These are phyloP conservation scores for Scaptomyza reducta DNA, from an alignment of 2,888 invertebrate genomes.

Conservation along the genomic window DNA sequence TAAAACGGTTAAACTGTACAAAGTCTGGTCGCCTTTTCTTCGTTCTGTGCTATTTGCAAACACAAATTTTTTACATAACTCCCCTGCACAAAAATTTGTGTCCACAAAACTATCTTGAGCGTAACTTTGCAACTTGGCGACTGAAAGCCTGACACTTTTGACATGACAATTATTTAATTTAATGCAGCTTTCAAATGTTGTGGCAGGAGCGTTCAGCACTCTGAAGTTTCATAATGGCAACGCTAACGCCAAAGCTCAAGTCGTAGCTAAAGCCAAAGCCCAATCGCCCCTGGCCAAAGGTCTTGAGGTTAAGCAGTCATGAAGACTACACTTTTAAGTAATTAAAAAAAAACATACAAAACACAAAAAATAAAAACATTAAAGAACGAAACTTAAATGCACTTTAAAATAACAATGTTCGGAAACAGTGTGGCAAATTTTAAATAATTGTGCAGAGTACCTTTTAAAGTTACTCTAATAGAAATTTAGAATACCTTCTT, in stretches of 20 bases:
- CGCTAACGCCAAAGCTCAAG: conserved; percentile 23
- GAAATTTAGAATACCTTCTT: too few relatives aligned
- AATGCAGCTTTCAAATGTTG: conserved; percentile 50
- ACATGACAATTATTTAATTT: conserved; percentile 75
- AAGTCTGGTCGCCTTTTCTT: conserved; percentile 14
- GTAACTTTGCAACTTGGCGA: conserved; percentile 40
- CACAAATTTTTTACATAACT: conserved; percentile 57
- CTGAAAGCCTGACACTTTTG: conserved; percentile 45
- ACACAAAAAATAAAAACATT: neutral
- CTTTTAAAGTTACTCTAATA: too few relatives aligned
- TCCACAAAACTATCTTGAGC: conserved; percentile 63
- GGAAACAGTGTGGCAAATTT: neutral
- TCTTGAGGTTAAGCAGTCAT: conserved; percentile 72
- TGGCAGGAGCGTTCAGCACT: conserved; percentile 26
- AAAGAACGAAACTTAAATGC: conserved; percentile 22
- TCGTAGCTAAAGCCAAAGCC: conserved; percentile 35
- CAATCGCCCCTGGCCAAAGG: conserved; percentile 45
- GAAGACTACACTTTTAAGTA: conserved; percentile 69
- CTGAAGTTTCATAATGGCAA: conserved; percentile 51
- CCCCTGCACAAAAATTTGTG: conserved; percentile 28
- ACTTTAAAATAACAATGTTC: conserved; percentile 8
- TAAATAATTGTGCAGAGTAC: too few relatives aligned
- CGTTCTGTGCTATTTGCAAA: conserved; percentile 56
- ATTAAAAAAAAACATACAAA: conserved; percentile 64
- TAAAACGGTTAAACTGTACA: conserved; percentile 9